These are phyloP conservation scores for Tipula confusa DNA, from an alignment of 2,888 invertebrate species.

Conservation along the genomic window DNA sequence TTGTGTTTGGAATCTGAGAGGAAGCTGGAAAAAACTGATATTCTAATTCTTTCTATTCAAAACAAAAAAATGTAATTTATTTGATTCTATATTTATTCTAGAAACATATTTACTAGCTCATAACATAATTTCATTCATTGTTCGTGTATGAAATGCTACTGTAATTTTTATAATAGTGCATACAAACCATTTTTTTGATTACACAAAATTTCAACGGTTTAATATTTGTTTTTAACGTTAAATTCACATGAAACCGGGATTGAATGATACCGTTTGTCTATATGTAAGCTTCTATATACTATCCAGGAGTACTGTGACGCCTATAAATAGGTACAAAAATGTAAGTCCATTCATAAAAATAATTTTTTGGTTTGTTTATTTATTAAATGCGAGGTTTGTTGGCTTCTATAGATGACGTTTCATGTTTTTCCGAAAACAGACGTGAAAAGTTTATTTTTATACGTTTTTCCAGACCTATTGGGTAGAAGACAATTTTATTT, in stretches of 20 bases:
- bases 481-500: too few relatives aligned
- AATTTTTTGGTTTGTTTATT: background rate
- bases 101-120: background rate
- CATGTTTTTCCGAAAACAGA: too few relatives aligned
- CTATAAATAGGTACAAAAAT: background rate
- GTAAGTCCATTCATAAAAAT: background rate
- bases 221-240: background rate
- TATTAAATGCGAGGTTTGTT: too few relatives aligned
- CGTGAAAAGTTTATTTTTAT: too few relatives aligned
- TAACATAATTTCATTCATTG: constrained; percentile 7
- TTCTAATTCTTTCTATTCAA: constrained; percentile 12
- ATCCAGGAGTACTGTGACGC: background rate
- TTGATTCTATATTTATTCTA: background rate
- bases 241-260: background rate
- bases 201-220: background rate
- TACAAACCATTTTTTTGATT: background rate
- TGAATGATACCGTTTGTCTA: constrained; percentile 7
- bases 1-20: background rate
- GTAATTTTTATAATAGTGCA: background rate
- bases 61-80: background rate
- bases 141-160: background rate
- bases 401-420: too few relatives aligned
- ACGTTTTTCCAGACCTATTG: too few relatives aligned
- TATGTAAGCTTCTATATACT: background rate
- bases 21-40: background rate